phyloP scores from a whole-genome alignment of 1,140 invertebrate species.

The Temnothorax curvispinosus region DNA sequence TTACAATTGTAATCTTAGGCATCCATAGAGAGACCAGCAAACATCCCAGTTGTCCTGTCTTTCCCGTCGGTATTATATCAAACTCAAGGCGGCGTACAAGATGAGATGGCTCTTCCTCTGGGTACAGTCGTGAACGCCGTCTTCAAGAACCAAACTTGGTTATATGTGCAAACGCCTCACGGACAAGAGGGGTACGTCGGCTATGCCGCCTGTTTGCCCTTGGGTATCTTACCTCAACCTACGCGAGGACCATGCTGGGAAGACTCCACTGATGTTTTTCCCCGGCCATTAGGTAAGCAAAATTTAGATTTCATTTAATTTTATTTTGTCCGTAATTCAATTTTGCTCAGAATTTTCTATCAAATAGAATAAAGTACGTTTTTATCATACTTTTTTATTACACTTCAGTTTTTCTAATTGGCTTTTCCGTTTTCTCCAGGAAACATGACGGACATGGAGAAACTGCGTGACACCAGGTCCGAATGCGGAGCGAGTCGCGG shows the following conservation, averaged over 20 bases:
- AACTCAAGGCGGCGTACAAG: slow-evolving; percentile 90
- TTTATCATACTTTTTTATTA: background rate
- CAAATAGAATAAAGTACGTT: background rate
- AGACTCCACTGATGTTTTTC: slow-evolving; percentile 92
- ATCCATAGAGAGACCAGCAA: slow-evolving; percentile 90
- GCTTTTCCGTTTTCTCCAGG: slow-evolving; percentile 81
- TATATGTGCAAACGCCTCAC: slow-evolving; percentile 93
- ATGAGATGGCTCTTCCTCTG: slow-evolving; percentile 90
- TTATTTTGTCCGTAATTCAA: background rate
- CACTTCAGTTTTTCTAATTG: background rate
- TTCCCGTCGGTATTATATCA: slow-evolving; percentile 91
- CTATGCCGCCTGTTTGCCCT: slow-evolving; percentile 90
- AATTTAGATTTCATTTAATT: background rate
- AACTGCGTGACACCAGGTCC: slow-evolving; percentile 85
- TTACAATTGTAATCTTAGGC: slow-evolving; percentile 85
- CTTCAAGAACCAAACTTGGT: slow-evolving; percentile 93
- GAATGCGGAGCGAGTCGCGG: slow-evolving; percentile 85
- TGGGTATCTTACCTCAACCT: slow-evolving; percentile 89
- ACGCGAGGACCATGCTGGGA: slow-evolving; percentile 91
- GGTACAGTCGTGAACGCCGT: slow-evolving; percentile 94
- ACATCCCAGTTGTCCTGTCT: slow-evolving; percentile 92
- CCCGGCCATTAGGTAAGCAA: slow-evolving; percentile 86
- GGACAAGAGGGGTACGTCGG: slow-evolving; percentile 92
- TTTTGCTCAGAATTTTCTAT: background rate
- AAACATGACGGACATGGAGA: slow-evolving; percentile 91